These are phyloP conservation scores for human (Homo sapiens) DNA, from an alignment of 2,113 vertebrate genomes.

Conservation along the genomic window GRCh38 chr3:97645501-97646000, in stretches of 20 bases:
- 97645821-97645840: not conserved
- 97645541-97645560: too few species aligned
- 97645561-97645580: too few species aligned
- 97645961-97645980: not conserved
- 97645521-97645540: too few species aligned
- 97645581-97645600: too few species aligned
- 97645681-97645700: constrained; percentile 5
- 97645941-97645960: not conserved
- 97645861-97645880: not conserved
- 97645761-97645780: not conserved
- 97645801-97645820: not conserved
- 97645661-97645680: not conserved
- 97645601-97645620: too few species aligned
- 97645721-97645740: not conserved
- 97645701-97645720: not conserved
- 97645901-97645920: not conserved
- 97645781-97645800: not conserved
- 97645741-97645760: not conserved
- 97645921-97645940: not conserved
- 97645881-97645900: not conserved
- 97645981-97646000: too few species aligned
- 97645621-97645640: too few species aligned
- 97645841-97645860: not conserved
- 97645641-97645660: too few species aligned
- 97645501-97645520: too few species aligned